Percentiles rank a stretch among this genome's conserved stretches.
Evolutionary conservation across 2,888 invertebrate genomes (phyloP).

Genomic region (Sarcophaga carnaria): DNA sequence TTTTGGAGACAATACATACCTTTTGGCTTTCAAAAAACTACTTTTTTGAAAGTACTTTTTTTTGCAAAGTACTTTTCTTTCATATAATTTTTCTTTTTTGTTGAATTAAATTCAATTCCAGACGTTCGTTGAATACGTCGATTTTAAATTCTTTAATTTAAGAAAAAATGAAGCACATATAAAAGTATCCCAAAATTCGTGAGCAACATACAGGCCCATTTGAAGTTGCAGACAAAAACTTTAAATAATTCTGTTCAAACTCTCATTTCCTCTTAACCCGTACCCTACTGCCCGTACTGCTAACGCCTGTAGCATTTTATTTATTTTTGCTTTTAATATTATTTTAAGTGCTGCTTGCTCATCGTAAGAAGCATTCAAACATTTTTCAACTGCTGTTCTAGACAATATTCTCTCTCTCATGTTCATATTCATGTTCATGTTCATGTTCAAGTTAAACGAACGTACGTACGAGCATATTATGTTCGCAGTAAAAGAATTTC

Average conservation of each 20-base stretch:
- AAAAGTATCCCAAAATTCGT: neutral
- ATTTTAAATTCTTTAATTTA: no score
- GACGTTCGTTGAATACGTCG: no score
- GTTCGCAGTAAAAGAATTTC: constrained; percentile 60
- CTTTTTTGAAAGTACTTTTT: no score
- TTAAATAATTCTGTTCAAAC: neutral
- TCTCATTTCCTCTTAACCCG: neutral
- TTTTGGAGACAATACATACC: no score
- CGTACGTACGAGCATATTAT: neutral
- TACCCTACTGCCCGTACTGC: neutral
- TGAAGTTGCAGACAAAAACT: constrained; percentile 23
- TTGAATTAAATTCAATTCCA: no score
- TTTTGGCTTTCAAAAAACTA: no score
- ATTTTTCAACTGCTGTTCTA: constrained; percentile 40
- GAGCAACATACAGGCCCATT: neutral
- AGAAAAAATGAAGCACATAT: no score
- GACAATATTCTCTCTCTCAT: constrained; percentile 50
- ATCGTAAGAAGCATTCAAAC: constrained; percentile 36
- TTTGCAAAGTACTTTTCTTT: no score
- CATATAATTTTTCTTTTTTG: no score
- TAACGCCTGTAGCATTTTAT: constrained; percentile 37
- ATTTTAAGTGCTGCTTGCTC: constrained; percentile 64
- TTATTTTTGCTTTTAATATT: constrained; percentile 64
- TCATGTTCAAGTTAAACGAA: constrained; percentile 5
- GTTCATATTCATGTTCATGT: neutral